phyloP scores from a whole-genome alignment of 2,888 invertebrate genomes.

The Volucella zonaria region DNA sequence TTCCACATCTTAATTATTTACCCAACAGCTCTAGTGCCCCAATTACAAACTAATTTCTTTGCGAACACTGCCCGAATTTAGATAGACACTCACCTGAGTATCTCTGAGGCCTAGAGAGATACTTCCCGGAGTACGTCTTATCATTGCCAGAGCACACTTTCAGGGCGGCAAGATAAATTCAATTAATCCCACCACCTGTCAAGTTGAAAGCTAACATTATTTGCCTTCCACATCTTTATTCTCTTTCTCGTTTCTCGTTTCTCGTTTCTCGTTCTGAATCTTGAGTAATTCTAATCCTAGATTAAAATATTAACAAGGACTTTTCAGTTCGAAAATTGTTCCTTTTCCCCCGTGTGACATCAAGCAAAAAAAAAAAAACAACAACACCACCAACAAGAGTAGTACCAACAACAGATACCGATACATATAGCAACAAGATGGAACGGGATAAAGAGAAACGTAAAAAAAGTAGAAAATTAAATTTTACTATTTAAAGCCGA shows the following conservation, averaged over 20 bases:
- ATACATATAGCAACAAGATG: neutral
- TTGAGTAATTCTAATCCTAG: constrained; percentile 54
- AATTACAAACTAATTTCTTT: constrained; percentile 57
- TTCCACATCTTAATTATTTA: constrained; percentile 59
- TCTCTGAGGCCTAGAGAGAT: too few species aligned
- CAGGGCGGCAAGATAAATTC: constrained; percentile 67
- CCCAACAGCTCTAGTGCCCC: constrained; percentile 20
- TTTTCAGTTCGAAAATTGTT: constrained; percentile 42
- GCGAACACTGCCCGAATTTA: neutral
- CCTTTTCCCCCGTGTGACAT: neutral
- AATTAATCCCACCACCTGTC: constrained; percentile 69
- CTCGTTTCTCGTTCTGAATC: neutral
- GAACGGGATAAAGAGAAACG: neutral
- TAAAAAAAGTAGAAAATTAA: constrained; percentile 49
- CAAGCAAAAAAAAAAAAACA: constrained; percentile 11
- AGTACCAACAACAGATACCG: neutral
- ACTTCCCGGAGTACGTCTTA: constrained; percentile 5
- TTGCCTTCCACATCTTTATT: constrained; percentile 17
- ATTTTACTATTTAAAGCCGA: constrained; percentile 67
- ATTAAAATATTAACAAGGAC: constrained; percentile 73
- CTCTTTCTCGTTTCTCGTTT: too few species aligned
- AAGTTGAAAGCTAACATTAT: constrained; percentile 66
- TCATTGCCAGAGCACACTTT: constrained; percentile 37
- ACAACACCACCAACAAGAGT: neutral
- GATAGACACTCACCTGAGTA: too few species aligned